Conservation (phyloP, 1,140 invertebrate species). For the Drosophila hydei region DNA sequence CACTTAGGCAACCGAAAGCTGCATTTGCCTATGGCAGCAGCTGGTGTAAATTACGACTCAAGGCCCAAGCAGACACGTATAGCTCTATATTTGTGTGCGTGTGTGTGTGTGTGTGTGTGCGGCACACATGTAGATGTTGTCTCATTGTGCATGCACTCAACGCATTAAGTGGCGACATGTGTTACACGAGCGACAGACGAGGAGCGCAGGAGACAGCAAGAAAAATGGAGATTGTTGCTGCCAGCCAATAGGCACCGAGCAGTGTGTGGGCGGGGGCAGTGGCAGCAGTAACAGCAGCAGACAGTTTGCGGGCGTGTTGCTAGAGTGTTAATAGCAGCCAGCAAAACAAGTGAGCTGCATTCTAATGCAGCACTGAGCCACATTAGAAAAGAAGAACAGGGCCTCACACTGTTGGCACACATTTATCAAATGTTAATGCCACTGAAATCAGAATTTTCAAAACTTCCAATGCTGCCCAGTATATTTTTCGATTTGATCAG, state of each 20-base stretch:
- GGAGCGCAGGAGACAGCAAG: slow-evolving; percentile 18
- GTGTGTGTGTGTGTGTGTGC: background rate
- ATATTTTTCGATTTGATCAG: slow-evolving; percentile 23
- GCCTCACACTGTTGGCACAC: slow-evolving; percentile 6
- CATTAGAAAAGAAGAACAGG: slow-evolving; percentile 21
- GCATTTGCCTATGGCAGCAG: slow-evolving; percentile 41
- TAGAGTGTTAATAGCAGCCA: slow-evolving; percentile 66
- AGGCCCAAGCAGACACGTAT: background rate
- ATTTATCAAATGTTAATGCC: slow-evolving; percentile 59
- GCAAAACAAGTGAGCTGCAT: slow-evolving; percentile 52
- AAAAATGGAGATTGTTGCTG: slow-evolving; percentile 4
- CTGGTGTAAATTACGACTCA: slow-evolving; percentile 24
- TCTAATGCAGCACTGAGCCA: slow-evolving; percentile 51
- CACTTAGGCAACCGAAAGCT: slow-evolving; percentile 34
- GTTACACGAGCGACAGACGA: slow-evolving; percentile 53
- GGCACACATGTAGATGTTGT: slow-evolving; percentile 38
- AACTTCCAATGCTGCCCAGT: too few species aligned
- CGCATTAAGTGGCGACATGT: slow-evolving; percentile 79
- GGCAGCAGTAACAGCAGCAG: background rate
- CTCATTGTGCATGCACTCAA: slow-evolving; percentile 73
- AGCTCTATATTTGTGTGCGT: background rate
- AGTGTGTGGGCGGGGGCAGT: background rate
- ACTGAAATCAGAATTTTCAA: slow-evolving; percentile 27
- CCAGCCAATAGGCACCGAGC: background rate
- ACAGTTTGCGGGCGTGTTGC: slow-evolving; percentile 18